Percentiles rank a stretch among this genome's conserved stretches.
Evolutionary conservation across 2,113 vertebrate genomes (phyloP).

Genomic region (Chiloscyllium plagiosum): DNA sequence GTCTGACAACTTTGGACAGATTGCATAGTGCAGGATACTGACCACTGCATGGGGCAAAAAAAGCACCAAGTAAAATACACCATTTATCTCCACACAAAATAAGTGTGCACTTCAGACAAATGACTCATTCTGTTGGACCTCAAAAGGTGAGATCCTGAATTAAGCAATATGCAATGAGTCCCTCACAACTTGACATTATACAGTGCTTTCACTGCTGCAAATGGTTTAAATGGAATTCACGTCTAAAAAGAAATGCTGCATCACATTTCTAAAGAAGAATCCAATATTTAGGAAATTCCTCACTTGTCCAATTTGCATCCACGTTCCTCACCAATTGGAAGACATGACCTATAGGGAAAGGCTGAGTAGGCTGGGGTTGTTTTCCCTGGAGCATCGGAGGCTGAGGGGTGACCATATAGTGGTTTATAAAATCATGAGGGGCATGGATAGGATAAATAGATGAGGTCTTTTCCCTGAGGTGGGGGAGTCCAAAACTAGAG

Average conservation of each 20-base stretch:
- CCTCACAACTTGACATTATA: neutral
- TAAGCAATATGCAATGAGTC: neutral
- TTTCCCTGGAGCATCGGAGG: too few species aligned
- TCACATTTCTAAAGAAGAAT: neutral
- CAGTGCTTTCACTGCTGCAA: neutral
- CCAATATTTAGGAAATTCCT: neutral
- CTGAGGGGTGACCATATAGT: too few species aligned
- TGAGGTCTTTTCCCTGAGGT: too few species aligned
- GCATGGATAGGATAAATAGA: too few species aligned
- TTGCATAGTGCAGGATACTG: neutral
- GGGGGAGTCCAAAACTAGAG: too few species aligned
- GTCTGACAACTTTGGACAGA: neutral
- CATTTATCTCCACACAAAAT: conserved; percentile 22
- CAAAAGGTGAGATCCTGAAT: conserved; percentile 11
- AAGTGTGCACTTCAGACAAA: neutral
- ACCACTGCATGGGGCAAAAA: neutral
- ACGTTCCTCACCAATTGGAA: neutral
- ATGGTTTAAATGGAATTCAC: neutral
- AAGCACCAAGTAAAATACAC: neutral
- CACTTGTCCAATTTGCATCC: neutral
- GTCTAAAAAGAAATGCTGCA: neutral
- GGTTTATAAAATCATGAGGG: too few species aligned
- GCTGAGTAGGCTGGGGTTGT: too few species aligned
- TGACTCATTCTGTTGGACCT: neutral
- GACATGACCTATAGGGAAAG: too few species aligned